These are phyloP conservation scores for Thunnus maccoyii DNA, from an alignment of 2,113 vertebrate genomes.

Conservation along the genomic window DNA sequence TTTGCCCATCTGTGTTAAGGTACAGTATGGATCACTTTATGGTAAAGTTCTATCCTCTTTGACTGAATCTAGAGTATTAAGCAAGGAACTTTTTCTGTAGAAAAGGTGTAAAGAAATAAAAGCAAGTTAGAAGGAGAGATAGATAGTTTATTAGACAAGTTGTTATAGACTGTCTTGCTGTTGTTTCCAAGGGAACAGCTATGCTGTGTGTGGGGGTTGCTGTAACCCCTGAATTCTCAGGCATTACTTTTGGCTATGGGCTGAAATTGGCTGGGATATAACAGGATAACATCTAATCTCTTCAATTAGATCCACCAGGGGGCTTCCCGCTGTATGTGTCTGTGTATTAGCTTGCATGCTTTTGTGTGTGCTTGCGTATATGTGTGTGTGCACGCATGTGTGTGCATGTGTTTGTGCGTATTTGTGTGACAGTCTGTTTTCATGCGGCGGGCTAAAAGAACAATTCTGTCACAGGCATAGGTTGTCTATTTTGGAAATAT, in stretches of 20 bases:
- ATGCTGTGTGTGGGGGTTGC: conserved; percentile 66
- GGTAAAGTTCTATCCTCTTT: conserved; percentile 26
- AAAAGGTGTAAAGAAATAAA: conserved; percentile 17
- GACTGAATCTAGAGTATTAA: background rate
- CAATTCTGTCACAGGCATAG: conserved; percentile 35
- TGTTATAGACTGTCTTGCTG: conserved; percentile 69
- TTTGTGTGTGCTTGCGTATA: background rate
- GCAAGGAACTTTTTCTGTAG: background rate
- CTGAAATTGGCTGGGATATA: conserved; percentile 82
- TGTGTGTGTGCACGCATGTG: background rate
- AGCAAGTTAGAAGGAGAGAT: background rate
- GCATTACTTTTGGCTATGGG: conserved; percentile 79
- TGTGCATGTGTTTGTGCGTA: background rate
- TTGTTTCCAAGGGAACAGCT: conserved; percentile 81
- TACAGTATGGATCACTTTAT: background rate
- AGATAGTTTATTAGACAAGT: conserved; percentile 63
- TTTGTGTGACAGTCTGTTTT: conserved; percentile 10
- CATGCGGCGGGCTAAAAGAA: conserved; percentile 22
- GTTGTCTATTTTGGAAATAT: conserved; percentile 35
- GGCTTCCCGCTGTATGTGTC: conserved; percentile 60
- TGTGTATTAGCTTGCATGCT: conserved; percentile 33
- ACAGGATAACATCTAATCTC: conserved; percentile 84
- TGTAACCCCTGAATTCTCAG: conserved; percentile 75
- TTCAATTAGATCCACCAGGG: conserved; percentile 80
- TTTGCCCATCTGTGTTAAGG: conserved; percentile 3